Evolutionary conservation across 2,113 vertebrate genomes (phyloP), one percentile per base, ranked within the genome.

Genomic region (Dicrurus megarhynchus): DNA sequence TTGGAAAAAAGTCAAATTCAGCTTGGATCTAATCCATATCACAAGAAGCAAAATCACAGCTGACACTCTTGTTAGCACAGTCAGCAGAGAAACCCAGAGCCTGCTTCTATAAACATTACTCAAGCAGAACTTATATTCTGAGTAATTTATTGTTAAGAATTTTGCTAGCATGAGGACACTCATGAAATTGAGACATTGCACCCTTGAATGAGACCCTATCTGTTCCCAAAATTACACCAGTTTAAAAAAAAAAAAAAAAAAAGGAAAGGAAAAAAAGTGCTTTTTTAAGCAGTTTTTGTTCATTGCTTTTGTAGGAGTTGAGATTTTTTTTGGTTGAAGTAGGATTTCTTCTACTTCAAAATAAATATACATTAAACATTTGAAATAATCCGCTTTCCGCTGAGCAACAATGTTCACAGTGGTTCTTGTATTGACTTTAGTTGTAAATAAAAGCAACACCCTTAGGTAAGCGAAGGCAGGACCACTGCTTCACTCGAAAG

Each of bases 1-100:
- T 96, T 96, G 95, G 94, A 93, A 97, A 94, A 96, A 96, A 79
- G 52, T 89, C 94, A 95, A 79, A 94, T 71, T 88, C 70, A 77
- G 49, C 90, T 96, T 95, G 96, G 90, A 93, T 90, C 35, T 84
- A 82, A 87, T 93, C 92, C 96, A 95, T 79, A 81, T 76, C 78
- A 80, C 67, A 90, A 85, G 82, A 96, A 92, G 49, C 52, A 88
- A 91, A 94, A 96, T 92, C 85, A 92, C 82, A 97, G 92, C 92
- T 97, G 96, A 95, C 87, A 75, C 63, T 91, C 75, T 88, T 83
- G 75, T 85, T 92, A 93, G 88, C 88, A 73, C 50, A 88, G 85
- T 85, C 92, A 95, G 92, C 90, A 94, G 88, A 90, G 82, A 88
- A 95, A 79, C 32, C 44, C 87, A 80, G 46, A 92, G 57, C 46